Conservation (phyloP, 2,113 vertebrate genomes). For the Phalacrocorax brasilianus region DNA sequence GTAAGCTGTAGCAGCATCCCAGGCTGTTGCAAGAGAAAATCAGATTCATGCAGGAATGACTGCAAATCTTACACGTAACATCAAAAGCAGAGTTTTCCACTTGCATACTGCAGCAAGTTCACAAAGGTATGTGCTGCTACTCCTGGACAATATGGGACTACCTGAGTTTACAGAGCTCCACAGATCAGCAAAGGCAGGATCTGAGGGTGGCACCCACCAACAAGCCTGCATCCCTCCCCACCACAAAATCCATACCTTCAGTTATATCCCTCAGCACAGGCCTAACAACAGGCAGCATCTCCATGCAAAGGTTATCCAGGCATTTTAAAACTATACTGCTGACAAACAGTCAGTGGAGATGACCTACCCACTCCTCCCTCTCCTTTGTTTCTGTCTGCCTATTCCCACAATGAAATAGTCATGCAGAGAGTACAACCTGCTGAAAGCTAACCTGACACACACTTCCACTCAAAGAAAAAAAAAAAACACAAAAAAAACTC, state of each 20-base stretch:
- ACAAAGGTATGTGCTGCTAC: not conserved
- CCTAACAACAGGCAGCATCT: not conserved
- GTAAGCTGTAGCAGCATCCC: not conserved
- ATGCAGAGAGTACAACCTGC: accelerated
- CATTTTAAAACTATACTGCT: not conserved
- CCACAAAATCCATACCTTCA: not conserved
- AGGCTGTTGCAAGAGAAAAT: not conserved
- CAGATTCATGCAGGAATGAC: not conserved
- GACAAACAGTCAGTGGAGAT: not conserved
- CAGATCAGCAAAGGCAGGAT: not conserved
- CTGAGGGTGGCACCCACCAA: not conserved
- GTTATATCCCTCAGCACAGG: not conserved
- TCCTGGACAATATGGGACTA: not conserved
- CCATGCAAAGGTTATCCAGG: not conserved
- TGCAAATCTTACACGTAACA: not conserved
- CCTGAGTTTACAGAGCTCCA: not conserved
- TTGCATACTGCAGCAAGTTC: not conserved
- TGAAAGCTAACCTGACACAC: not conserved
- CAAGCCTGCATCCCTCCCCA: not conserved
- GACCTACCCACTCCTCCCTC: not conserved
- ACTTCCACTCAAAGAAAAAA: not conserved
- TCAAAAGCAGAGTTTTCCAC: not conserved
- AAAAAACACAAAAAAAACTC: too few relatives aligned
- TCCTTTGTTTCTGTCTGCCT: not conserved
- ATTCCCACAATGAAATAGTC: not conserved